phyloP scores from a whole-genome alignment of 2,888 invertebrate species.

The Athrips mouffetella region DNA sequence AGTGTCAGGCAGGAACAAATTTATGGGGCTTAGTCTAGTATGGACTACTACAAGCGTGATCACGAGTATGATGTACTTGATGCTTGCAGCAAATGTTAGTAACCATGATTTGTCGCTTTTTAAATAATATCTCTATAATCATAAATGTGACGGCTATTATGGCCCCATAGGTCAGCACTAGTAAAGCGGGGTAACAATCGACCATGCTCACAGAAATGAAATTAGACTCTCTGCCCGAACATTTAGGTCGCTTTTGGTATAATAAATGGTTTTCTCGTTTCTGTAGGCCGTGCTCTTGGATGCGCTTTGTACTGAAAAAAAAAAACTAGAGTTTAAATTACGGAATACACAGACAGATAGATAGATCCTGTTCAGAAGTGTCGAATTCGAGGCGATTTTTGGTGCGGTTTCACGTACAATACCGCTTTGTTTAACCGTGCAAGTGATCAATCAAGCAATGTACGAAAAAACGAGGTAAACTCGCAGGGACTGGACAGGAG shows the following conservation, averaged over 20 bases:
- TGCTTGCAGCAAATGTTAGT: neutral
- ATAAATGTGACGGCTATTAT: conserved; percentile 42
- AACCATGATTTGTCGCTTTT: conserved; percentile 28
- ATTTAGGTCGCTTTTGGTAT: conserved; percentile 81
- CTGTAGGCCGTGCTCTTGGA: conserved; percentile 77
- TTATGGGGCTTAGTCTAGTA: too few relatives aligned
- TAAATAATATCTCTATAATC: conserved; percentile 42
- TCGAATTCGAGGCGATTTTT: too few relatives aligned
- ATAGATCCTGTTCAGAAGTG: too few relatives aligned
- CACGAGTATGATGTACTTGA: too few relatives aligned
- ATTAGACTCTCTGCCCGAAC: conserved; percentile 76
- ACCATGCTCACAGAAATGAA: conserved; percentile 83
- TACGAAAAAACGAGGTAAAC: too few relatives aligned
- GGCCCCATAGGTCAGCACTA: conserved; percentile 56
- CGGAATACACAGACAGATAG: neutral
- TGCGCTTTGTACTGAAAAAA: conserved; percentile 52
- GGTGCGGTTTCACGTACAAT: too few relatives aligned
- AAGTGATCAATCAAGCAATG: too few relatives aligned
- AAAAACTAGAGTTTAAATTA: neutral
- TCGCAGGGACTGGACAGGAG: too few relatives aligned
- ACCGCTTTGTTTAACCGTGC: too few relatives aligned
- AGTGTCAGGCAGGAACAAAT: too few relatives aligned
- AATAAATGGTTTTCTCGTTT: conserved; percentile 76
- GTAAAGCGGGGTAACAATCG: conserved; percentile 74
- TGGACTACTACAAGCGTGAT: too few relatives aligned